These are phyloP conservation scores for Pyrocephalus nanus DNA, from an alignment of 2,797 vertebrate species.

Conservation along the genomic window DNA sequence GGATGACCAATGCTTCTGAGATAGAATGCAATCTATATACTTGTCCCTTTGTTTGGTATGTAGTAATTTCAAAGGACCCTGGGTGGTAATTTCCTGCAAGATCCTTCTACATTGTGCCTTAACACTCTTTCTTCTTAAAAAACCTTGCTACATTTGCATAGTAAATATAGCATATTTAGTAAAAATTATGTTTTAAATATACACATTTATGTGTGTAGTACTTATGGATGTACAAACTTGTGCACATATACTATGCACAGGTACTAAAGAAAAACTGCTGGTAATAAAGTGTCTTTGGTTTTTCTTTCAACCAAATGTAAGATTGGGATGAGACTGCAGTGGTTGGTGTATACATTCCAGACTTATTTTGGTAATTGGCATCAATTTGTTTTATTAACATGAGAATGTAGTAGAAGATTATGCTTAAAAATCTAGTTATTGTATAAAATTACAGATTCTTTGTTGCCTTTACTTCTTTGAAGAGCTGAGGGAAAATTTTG, in stretches of 20 bases:
- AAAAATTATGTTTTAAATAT: neutral
- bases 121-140: neutral
- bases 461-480: neutral
- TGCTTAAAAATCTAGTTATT: neutral
- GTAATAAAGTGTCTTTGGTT: neutral
- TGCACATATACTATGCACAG: neutral
- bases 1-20: neutral
- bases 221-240: neutral
- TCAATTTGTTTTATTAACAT: neutral
- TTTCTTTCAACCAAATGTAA: neutral
- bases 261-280: neutral
- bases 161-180: neutral
- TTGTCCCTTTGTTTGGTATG: neutral
- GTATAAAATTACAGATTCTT: neutral
- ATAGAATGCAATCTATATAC: neutral
- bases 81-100: neutral
- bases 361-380: neutral
- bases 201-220: neutral
- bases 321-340: neutral
- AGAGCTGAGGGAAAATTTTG: neutral
- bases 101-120: neutral
- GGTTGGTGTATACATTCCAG: neutral
- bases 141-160: rapidly evolving
- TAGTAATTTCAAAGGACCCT: neutral
- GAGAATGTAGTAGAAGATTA: neutral